Conservation (phyloP, 64 coral and sea anemone species). For the Platygyra sinensis region DNA sequence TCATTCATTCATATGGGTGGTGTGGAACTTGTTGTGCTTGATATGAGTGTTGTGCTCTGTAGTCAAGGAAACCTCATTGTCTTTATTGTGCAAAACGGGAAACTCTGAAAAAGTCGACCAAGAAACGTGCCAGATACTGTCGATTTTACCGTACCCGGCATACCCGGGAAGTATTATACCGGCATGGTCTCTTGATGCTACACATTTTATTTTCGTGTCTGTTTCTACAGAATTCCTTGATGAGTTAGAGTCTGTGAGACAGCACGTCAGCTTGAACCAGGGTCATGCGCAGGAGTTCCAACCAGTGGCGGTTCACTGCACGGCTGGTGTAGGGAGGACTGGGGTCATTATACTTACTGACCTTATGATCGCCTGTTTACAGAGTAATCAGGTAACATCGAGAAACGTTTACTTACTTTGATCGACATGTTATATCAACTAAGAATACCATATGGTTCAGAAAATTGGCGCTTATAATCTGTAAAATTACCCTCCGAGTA, state of each 20-base stretch:
- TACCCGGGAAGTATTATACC: background rate
- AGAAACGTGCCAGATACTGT: too few species aligned
- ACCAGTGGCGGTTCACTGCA: conserved; percentile 89
- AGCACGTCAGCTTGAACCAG: conserved; percentile 34
- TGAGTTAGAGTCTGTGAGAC: conserved; percentile 80
- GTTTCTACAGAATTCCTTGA: conserved; percentile 74
- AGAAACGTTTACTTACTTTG: background rate
- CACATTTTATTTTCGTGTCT: background rate
- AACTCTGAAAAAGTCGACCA: too few species aligned
- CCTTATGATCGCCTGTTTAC: conserved; percentile 92
- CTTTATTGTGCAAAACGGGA: too few species aligned
- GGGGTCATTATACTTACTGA: conserved; percentile 94
- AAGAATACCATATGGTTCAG: background rate
- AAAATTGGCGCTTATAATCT: too few species aligned
- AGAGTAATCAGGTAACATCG: conserved; percentile 82
- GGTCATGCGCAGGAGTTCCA: conserved; percentile 21
- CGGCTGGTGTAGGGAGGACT: conserved; percentile 93
- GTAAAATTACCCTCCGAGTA: too few species aligned
- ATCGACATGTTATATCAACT: background rate
- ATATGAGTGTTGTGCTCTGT: too few species aligned
- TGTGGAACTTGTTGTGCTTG: too few species aligned
- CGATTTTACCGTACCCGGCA: too few species aligned
- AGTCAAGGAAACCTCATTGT: too few species aligned
- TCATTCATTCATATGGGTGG: too few species aligned
- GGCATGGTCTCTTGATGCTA: background rate